Conservation (phyloP, 92 coral and sea anemone species). For the Actinernus sp. region DNA sequence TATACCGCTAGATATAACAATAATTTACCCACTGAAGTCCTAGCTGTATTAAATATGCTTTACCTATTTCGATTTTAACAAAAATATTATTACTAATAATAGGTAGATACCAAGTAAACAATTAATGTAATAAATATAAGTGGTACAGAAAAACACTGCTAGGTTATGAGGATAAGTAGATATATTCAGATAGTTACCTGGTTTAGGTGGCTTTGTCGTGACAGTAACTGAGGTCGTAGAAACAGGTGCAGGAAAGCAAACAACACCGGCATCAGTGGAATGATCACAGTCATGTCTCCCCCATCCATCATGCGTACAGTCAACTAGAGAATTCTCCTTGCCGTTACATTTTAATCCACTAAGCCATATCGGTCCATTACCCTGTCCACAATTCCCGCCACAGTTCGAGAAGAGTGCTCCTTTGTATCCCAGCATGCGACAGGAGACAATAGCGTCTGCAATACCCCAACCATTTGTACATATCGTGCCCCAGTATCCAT, state of each 20-base stretch:
- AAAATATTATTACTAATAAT: too few relatives aligned
- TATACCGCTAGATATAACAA: too few relatives aligned
- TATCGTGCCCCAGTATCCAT: slow-evolving; percentile 80
- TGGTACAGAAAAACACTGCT: too few relatives aligned
- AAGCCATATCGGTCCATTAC: slow-evolving; percentile 65
- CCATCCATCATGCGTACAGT: slow-evolving; percentile 60
- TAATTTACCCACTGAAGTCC: too few relatives aligned
- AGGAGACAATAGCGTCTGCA: slow-evolving; percentile 64
- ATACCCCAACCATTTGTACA: slow-evolving; percentile 69
- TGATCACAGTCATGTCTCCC: slow-evolving; percentile 55
- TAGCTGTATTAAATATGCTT: too few relatives aligned
- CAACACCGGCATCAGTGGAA: slow-evolving; percentile 68
- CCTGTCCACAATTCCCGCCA: slow-evolving; percentile 34
- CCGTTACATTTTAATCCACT: slow-evolving; percentile 69
- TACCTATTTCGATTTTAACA: too few relatives aligned
- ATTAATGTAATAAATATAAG: too few relatives aligned
- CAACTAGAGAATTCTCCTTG: slow-evolving; percentile 35
- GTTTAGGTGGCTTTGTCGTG: background rate
- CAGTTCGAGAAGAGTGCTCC: slow-evolving; percentile 53
- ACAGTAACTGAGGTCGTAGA: slow-evolving; percentile 16
- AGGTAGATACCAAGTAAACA: too few relatives aligned
- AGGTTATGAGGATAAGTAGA: too few relatives aligned
- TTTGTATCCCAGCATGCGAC: slow-evolving; percentile 71
- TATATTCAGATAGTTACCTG: background rate
- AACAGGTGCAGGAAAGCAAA: slow-evolving; percentile 25